Evolutionary conservation across 1,140 invertebrate genomes (phyloP), one percentile per base, ranked within the genome.

Genomic region (Asobara japonica): DNA sequence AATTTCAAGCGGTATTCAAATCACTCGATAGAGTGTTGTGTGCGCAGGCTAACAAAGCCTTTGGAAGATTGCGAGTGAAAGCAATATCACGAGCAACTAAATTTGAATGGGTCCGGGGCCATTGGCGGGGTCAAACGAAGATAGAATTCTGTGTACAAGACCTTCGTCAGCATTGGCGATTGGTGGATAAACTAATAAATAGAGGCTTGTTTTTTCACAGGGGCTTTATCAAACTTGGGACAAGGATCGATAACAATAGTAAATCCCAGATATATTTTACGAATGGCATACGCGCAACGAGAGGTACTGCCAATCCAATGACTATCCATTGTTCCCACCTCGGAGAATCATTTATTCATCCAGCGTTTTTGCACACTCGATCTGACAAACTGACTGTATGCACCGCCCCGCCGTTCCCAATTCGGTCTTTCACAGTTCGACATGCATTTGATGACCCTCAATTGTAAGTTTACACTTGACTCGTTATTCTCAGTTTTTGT

Each of bases 221-320:
- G 56, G 71, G 18, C 45, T 45, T 70, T 72, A 60, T 20, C 72
- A 73, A 79, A 60, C 74, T n/a, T n/a, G n/a, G n/a, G 72, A 79
- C 78, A 77, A 77, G 77, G 76, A 78, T 78, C 71, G 74, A 78
- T 45, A 13, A 45, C 41, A 45, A 45, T 45, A 45, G n/a, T 5
- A 45, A n/a, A 45, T 45, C 13, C 41, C 7, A 45, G n/a, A 13
- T 13, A 45, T 45, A 45, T 45, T 45, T 16, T 16, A 51, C 45
- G 11, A 69, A 69, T 31, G 27, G n/a, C 29, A 69, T 60, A 60
- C 56, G n/a, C 48, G 41, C n/a, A 45, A 45, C 41, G n/a, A 13
- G n/a, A 16, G 41, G 10, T 48, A 25, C 48, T 33, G 6, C 36
- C 64, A n/a, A 65, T 65, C 36, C 62, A 65, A 65, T 65, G 36